Evolutionary conservation across 2,888 invertebrate genomes (phyloP).

Genomic region (Lamellibrachia satsuma): DNA sequence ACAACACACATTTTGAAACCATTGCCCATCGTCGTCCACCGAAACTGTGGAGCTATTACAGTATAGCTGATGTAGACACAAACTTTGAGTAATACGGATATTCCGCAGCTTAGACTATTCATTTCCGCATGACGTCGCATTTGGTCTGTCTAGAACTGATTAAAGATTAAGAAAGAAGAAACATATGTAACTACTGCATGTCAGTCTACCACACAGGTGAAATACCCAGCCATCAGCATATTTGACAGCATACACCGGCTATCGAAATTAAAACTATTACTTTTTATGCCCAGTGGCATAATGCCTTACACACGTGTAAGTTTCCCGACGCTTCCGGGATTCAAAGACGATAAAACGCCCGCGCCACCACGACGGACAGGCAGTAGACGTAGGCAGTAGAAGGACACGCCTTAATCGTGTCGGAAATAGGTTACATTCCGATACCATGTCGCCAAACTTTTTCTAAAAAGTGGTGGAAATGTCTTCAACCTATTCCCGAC

Average conservation of each 20-base stretch:
- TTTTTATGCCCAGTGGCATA: background rate
- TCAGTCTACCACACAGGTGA: background rate
- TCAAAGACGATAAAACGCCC: background rate
- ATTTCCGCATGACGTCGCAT: background rate
- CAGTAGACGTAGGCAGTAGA: background rate
- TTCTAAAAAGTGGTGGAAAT: background rate
- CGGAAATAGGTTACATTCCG: background rate
- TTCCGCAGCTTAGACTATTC: background rate
- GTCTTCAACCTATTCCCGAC: background rate
- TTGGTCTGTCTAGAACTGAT: background rate
- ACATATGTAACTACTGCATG: background rate
- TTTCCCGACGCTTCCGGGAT: conserved; percentile 1
- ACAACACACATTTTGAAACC: too few species aligned
- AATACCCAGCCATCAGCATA: background rate
- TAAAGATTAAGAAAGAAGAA: background rate
- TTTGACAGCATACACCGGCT: background rate
- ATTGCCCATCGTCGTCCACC: too few species aligned
- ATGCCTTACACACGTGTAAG: background rate
- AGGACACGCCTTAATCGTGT: background rate
- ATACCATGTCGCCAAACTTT: background rate
- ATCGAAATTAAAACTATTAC: background rate
- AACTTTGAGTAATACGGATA: background rate
- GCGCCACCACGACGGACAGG: background rate
- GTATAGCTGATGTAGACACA: background rate
- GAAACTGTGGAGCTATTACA: background rate